Conservation (phyloP, 2,888 invertebrate genomes). For the Apantesis nais region DNA sequence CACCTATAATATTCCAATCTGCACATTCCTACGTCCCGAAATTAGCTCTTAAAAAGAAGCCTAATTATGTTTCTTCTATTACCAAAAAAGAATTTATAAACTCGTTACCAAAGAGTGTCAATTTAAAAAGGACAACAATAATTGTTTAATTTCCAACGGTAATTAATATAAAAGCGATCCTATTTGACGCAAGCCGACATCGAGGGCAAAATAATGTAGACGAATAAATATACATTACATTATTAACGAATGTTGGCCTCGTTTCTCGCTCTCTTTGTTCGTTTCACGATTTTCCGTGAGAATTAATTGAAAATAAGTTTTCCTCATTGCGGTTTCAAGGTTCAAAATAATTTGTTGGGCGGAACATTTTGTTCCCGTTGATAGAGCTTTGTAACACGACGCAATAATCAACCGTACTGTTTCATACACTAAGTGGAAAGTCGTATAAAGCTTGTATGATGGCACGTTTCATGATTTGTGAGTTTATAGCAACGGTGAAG, state of each 20-base stretch:
- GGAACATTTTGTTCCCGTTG: constrained; percentile 70
- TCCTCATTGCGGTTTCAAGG: constrained; percentile 71
- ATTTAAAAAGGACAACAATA: constrained; percentile 47
- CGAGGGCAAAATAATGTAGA: constrained; percentile 77
- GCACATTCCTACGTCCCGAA: not conserved
- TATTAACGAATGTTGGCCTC: constrained; percentile 86
- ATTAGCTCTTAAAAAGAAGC: not conserved
- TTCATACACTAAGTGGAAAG: constrained; percentile 55
- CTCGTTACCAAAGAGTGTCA: constrained; percentile 44
- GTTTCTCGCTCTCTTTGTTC: constrained; percentile 85
- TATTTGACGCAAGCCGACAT: constrained; percentile 72
- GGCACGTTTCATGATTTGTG: constrained; percentile 85
- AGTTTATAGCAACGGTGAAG: constrained; percentile 86
- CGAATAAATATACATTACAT: constrained; percentile 85
- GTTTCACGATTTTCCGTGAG: constrained; percentile 73
- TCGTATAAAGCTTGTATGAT: constrained; percentile 58
- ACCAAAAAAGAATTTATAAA: constrained; percentile 33
- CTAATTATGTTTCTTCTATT: not conserved
- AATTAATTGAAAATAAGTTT: constrained; percentile 78
- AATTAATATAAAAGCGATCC: constrained; percentile 67
- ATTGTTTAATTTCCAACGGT: constrained; percentile 52
- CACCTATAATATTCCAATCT: not conserved
- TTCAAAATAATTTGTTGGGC: constrained; percentile 77
- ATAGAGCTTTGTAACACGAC: constrained; percentile 53
- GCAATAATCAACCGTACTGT: constrained; percentile 61